phyloP scores from a whole-genome alignment of 2,797 vertebrate species.

The Loriculus beryllinus region DNA sequence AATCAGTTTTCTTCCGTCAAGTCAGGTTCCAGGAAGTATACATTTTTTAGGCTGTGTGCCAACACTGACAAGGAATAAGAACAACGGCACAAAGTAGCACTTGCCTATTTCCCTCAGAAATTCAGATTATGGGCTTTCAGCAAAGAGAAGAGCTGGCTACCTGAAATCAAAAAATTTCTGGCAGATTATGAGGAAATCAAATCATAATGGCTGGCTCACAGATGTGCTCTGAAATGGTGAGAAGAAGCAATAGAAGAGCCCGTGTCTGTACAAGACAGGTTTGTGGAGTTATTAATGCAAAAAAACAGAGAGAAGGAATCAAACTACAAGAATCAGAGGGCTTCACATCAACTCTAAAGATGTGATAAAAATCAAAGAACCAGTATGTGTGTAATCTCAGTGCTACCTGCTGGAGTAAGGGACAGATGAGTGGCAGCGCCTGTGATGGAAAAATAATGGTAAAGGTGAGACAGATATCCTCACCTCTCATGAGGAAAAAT shows the following conservation, averaged over 20 bases:
- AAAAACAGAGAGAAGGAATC: neutral
- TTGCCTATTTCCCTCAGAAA: neutral
- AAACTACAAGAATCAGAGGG: neutral
- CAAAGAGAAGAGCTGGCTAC: neutral
- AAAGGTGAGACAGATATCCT: neutral
- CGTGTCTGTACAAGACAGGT: neutral
- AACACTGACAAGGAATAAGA: conserved; percentile 1
- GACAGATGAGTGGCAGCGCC: neutral
- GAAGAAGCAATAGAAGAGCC: neutral
- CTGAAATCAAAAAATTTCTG: neutral
- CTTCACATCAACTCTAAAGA: neutral
- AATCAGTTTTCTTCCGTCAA: conserved; percentile 17
- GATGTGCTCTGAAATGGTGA: neutral
- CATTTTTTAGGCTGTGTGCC: neutral
- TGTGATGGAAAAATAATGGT: neutral
- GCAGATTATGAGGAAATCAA: neutral
- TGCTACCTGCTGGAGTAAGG: neutral
- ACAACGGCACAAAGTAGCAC: neutral
- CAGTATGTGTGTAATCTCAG: rapidly evolving
- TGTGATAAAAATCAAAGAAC: neutral
- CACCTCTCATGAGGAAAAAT: neutral
- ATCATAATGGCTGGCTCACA: neutral
- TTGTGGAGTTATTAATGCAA: neutral
- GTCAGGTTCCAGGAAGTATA: neutral
- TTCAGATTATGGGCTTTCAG: neutral